phyloP scores from a whole-genome alignment of 2,113 vertebrate genomes.

The Otocyon megalotis region DNA sequence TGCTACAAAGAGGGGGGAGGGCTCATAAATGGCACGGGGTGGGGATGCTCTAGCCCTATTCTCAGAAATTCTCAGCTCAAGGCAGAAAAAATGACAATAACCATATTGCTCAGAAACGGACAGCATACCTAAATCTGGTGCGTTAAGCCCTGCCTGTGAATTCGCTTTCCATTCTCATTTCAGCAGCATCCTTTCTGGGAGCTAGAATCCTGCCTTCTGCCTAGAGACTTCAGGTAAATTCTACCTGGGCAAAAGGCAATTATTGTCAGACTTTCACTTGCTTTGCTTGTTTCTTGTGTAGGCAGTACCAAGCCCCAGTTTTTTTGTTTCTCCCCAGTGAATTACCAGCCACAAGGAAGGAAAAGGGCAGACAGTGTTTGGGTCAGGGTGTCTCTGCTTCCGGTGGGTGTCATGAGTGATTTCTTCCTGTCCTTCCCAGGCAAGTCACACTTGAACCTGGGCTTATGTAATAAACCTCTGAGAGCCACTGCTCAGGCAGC shows the following conservation, averaged over 20 bases:
- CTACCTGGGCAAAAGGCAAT: slow-evolving; percentile 65
- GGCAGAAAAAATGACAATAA: slow-evolving; percentile 85
- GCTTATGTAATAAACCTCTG: slow-evolving; percentile 78
- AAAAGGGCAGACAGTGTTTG: slow-evolving; percentile 5
- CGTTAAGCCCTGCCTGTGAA: slow-evolving; percentile 74
- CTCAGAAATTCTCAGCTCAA: slow-evolving; percentile 83
- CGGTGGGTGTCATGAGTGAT: not conserved
- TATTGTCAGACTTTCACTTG: slow-evolving; percentile 40
- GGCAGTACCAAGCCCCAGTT: slow-evolving; percentile 61
- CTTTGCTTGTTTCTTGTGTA: slow-evolving; percentile 47
- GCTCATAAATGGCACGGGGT: slow-evolving; percentile 73
- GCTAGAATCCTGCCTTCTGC: slow-evolving; percentile 57
- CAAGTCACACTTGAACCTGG: slow-evolving; percentile 51
- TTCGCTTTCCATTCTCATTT: slow-evolving; percentile 82
- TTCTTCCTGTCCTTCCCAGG: slow-evolving; percentile 45
- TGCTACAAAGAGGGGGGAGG: slow-evolving; percentile 21
- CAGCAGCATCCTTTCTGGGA: slow-evolving; percentile 61
- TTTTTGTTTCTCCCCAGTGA: slow-evolving; percentile 68
- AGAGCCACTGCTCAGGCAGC: slow-evolving; percentile 65
- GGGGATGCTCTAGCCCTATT: slow-evolving; percentile 78
- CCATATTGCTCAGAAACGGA: slow-evolving; percentile 81
- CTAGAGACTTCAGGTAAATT: slow-evolving; percentile 65
- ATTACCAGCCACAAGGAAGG: slow-evolving; percentile 50
- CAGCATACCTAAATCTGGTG: slow-evolving; percentile 80
- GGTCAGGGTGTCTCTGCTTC: slow-evolving; percentile 63